A percentile compares a stretch with the other conserved stretches of the same genome.
These are phyloP conservation scores for Drosophila carrolli DNA, from an alignment of 1,140 invertebrate genomes.

Conservation along the genomic window DNA sequence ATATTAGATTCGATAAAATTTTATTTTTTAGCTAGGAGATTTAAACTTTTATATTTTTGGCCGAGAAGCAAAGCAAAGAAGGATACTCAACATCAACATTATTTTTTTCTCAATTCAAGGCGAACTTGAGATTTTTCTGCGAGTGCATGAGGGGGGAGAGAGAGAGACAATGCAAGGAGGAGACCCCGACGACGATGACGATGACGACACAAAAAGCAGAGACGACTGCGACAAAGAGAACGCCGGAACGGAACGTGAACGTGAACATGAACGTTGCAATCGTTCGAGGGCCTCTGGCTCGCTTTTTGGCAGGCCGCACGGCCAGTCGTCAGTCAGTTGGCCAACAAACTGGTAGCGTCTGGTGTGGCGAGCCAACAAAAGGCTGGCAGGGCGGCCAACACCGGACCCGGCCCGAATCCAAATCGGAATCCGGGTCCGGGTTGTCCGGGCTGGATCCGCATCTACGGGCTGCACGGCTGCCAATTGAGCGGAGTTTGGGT, in stretches of 20 bases:
- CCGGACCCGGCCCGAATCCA: conserved; percentile 60
- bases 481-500: conserved; percentile 58
- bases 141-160: conserved; percentile 1
- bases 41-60: no score
- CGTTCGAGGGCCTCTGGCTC: conserved; percentile 74
- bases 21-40: no score
- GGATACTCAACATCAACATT: no score
- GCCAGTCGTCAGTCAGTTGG: conserved; percentile 84
- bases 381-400: conserved; percentile 79
- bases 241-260: conserved; percentile 26
- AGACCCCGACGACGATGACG: conserved; percentile 61
- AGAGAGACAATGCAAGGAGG: conserved; percentile 8
- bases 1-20: no score
- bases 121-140: neutral
- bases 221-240: conserved; percentile 45
- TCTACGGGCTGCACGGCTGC: conserved; percentile 55
- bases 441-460: conserved; percentile 13
- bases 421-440: conserved; percentile 30
- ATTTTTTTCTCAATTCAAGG: no score
- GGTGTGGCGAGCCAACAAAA: conserved; percentile 83
- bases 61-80: no score
- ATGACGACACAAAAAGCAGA: conserved; percentile 75
- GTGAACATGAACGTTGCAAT: conserved; percentile 41
- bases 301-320: conserved; percentile 77
- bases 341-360: conserved; percentile 84